Conservation (phyloP, 2,888 invertebrate species). For the Hirtodrosophila duncani region DNA sequence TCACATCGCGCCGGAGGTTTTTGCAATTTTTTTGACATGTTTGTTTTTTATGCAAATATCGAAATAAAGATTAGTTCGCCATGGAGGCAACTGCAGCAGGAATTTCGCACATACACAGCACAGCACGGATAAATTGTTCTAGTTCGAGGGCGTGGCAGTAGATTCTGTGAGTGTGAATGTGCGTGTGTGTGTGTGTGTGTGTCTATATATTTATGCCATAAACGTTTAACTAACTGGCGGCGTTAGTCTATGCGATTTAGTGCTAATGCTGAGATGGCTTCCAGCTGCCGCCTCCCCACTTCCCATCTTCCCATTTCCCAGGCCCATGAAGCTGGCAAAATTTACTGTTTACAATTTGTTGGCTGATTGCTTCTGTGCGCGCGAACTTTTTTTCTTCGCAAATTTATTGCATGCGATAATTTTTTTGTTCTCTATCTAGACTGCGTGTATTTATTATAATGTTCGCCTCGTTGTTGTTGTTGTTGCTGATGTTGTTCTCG, state of each 20-base stretch:
- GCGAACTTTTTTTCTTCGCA: conserved; percentile 32
- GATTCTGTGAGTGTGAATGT: conserved; percentile 2
- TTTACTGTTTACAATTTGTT: conserved; percentile 70
- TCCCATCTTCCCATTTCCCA: not conserved
- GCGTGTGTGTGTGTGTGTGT: not conserved
- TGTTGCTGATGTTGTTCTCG: not conserved
- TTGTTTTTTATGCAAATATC: conserved; percentile 64
- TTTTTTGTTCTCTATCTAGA: conserved; percentile 58
- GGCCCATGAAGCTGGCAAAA: conserved; percentile 37
- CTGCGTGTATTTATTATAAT: conserved; percentile 71
- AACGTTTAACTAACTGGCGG: conserved; percentile 68
- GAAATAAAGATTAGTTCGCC: conserved; percentile 62
- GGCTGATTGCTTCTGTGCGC: conserved; percentile 55
- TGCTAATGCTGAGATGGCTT: conserved; percentile 49
- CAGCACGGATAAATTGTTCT: conserved; percentile 46
- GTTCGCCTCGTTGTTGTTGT: conserved; percentile 50
- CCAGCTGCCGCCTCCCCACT: not conserved
- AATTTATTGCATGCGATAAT: conserved; percentile 64
- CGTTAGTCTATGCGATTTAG: conserved; percentile 66
- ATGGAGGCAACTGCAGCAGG: not conserved
- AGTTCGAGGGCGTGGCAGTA: conserved; percentile 39
- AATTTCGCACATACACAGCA: conserved; percentile 4
- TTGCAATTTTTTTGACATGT: conserved; percentile 57
- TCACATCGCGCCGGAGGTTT: not conserved
- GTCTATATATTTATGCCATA: conserved; percentile 52